Base-by-base conservation (phyloP, 2,888 invertebrate genomes). In the Tyria jacobaeae region DNA sequence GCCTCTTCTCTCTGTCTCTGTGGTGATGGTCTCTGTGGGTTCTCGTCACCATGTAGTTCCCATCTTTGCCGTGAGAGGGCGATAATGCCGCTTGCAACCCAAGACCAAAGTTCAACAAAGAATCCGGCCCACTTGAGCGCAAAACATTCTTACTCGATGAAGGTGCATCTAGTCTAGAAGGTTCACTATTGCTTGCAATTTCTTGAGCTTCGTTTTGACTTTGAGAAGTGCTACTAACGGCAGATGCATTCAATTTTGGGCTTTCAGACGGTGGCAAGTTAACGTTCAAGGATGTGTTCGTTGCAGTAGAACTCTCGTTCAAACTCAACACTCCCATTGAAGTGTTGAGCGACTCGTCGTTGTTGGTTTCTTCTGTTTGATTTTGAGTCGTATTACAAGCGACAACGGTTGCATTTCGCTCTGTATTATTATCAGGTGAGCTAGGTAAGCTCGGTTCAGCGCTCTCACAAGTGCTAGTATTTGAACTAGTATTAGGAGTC, bases 381-480 rank as follows among this genome's bases (percentile, higher is more conserved):
- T 80, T 84, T 50, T 79, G 83, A 49, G 75, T 71, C 62, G 80
- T 79, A 67, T 73, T 70, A 35, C 51, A 44, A 51, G 72, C 63
- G n/a, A 76, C 64, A 51, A 77, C 66, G 57, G 75, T 72, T n/a
- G 78, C 74, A 6, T 74, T 77, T 63, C 79, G 68, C 49, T 78
- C 76, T 17, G 83, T 81, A 39, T 85, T 84, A 44, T 88, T 89
- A 21, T 93, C 95, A 0, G 95, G 96, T 0, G 95, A 95, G 51
- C 96, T 95, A 0, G 97, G 97, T 60, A 97, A 95, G 70, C 96
- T 96, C 0, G 97, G 96, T 35, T 96, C 96, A 7, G 96, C 96
- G 80, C 96, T 96, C 48, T 92, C 93, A 24, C 96, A 96, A 27
- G 96, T 96, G 77, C 96, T 96, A 0, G 96, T 96, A 66, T 96